phyloP scores from a whole-genome alignment of 2,888 invertebrate genomes.

The Eretmocerus hayati region DNA sequence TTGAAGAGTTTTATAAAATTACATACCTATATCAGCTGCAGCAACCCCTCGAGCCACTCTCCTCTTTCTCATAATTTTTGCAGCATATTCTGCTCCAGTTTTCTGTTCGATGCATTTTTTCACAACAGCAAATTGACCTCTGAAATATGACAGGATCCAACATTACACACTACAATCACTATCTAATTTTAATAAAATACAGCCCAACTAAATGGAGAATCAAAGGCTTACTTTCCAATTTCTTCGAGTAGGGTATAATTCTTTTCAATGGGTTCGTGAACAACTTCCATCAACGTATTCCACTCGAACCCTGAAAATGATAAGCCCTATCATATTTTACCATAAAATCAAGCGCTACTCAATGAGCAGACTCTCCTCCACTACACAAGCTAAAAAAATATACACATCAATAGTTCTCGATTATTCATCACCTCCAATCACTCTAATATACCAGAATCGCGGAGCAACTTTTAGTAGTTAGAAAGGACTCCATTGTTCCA shows the following conservation, averaged over 20 bases:
- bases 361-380: no score
- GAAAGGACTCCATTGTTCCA: no score
- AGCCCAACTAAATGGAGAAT: not conserved
- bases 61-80: slow-evolving; percentile 58
- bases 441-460: no score
- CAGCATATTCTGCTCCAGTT: slow-evolving; percentile 54
- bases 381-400: no score
- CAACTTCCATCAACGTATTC: slow-evolving; percentile 47
- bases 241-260: slow-evolving; percentile 52
- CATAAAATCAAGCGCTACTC: no score
- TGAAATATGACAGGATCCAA: slow-evolving; percentile 36
- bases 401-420: no score
- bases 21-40: slow-evolving; percentile 52
- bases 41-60: slow-evolving; percentile 54
- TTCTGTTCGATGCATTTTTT: slow-evolving; percentile 51
- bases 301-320: slow-evolving; percentile 37
- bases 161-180: not conserved
- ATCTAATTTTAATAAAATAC: slow-evolving; percentile 1
- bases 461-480: no score
- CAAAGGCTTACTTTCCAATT: slow-evolving; percentile 50
- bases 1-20: not conserved
- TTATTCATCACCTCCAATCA: no score
- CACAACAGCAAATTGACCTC: slow-evolving; percentile 61
- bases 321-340: no score
- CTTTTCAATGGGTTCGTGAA: slow-evolving; percentile 50